Evolutionary conservation across 2,797 vertebrate species (phyloP).

Genomic region (Melanotaenia maccullochi): DNA sequence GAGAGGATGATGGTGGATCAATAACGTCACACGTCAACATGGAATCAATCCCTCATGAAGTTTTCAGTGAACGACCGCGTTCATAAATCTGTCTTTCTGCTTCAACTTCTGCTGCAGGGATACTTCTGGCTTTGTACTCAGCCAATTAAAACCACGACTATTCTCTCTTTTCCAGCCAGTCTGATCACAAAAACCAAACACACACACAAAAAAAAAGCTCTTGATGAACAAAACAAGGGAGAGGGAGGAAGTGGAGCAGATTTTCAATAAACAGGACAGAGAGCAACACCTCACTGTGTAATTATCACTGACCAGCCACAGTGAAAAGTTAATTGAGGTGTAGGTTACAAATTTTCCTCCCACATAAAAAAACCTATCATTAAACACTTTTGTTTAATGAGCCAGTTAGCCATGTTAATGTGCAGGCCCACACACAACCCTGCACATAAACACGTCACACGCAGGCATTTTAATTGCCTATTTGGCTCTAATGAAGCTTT

Average conservation of each 20-base stretch:
- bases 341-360: conserved; percentile 66
- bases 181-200: conserved; percentile 30
- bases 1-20: conserved; percentile 30
- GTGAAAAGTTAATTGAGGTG: conserved; percentile 64
- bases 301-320: conserved; percentile 59
- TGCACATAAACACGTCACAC: conserved; percentile 53
- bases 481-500: conserved; percentile 49
- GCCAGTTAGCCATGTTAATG: conserved; percentile 52
- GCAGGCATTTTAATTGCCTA: conserved; percentile 42
- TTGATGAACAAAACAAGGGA: conserved; percentile 18
- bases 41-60: conserved; percentile 36
- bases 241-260: conserved; percentile 9
- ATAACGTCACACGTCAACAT: conserved; percentile 37
- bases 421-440: conserved; percentile 48
- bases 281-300: conserved; percentile 45
- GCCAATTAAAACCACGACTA: conserved; percentile 59
- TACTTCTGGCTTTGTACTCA: conserved; percentile 40
- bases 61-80: neutral
- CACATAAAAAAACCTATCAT: conserved; percentile 55
- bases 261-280: conserved; percentile 43
- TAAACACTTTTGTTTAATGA: conserved; percentile 75
- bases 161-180: conserved; percentile 10
- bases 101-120: conserved; percentile 2
- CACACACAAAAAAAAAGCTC: conserved; percentile 4
- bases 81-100: conserved; percentile 11